Evolutionary conservation across 1,140 invertebrate genomes (phyloP), one percentile per base, ranked within the genome.

Genomic region (Oedothorax gibbosus): DNA sequence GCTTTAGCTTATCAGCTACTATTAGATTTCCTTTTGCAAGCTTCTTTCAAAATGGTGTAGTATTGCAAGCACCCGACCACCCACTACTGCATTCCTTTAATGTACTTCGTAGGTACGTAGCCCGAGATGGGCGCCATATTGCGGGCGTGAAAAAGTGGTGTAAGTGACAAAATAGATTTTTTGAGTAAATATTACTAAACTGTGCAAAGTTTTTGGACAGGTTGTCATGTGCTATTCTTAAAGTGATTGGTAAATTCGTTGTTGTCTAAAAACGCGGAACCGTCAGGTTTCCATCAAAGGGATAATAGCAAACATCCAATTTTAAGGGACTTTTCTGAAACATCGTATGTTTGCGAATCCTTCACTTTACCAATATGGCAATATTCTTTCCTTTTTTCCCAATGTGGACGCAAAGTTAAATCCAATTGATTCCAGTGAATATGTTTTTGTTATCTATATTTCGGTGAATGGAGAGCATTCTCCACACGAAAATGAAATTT

Each of bases 391-490:
- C 20, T 10, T 15, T n/a, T 20, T 65, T 62, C 53, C 11, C 35
- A 54, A 18, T 51, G 15, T 49, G 65, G 69, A 15, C 51, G 66
- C 49, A 53, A 64, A 82, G 80, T 82, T 82, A 82, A 82, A 82
- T 82, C 69, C 80, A 82, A 82, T 82, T 82, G 80, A 82, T 82
- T 82, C 65, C 80, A 64, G 54, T 73, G 80, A 82, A 82, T 82
- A 82, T 82, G 68, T 73, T 82, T 82, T 82, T 82, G 80, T 73
- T 82, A 73, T 82, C 57, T 82, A 69, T 82, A 82, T 82, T 82
- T 82, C 73, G 49, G 49, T 60, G 68, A 82, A 73, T 20, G 20
- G 54, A 65, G 54, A 12, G 50, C 49, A 73, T 73, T 60, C 69
- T 64, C 21, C 53, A 18, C 15, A 10, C 49, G 56, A 82, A 82